Conservation (phyloP, 2,888 invertebrate genomes). For the Cephus runcator region DNA sequence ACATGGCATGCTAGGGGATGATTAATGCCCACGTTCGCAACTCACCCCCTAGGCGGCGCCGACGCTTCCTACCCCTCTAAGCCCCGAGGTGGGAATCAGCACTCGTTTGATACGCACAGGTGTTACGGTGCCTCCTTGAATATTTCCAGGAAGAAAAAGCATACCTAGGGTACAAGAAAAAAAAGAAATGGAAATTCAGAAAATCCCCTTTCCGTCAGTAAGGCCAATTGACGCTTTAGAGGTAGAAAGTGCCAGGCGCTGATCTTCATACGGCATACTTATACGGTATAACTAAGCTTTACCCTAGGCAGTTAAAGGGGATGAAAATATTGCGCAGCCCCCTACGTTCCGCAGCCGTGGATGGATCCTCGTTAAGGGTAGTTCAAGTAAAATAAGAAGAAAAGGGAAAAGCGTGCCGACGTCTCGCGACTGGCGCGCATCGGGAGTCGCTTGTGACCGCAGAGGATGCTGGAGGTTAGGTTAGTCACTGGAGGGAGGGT, state of each 20-base stretch:
- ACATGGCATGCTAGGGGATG: slow-evolving; percentile 43
- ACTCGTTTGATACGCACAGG: slow-evolving; percentile 1
- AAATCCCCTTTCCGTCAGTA: too few species aligned
- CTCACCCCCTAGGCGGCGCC: slow-evolving; percentile 20
- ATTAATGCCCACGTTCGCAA: slow-evolving; percentile 42
- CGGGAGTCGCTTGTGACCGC: slow-evolving; percentile 17
- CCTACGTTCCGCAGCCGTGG: too few species aligned
- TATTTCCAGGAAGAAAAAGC: background rate
- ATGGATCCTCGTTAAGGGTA: background rate
- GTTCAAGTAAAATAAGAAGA: slow-evolving; percentile 1
- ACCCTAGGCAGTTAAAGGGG: too few species aligned
- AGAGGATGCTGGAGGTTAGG: slow-evolving; percentile 17
- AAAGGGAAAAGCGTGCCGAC: slow-evolving; percentile 4
- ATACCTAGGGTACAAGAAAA: too few species aligned
- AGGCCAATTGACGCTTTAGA: too few species aligned
- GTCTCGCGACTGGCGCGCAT: slow-evolving; percentile 5
- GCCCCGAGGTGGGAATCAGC: too few species aligned
- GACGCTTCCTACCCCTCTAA: too few species aligned
- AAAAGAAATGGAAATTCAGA: too few species aligned
- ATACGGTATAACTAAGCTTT: too few species aligned
- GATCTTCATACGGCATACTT: too few species aligned
- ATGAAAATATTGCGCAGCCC: too few species aligned
- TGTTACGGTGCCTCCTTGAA: background rate
- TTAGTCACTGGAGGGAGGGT: background rate
- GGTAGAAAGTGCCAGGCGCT: too few species aligned